These are phyloP conservation scores for Mirounga angustirostris DNA, from an alignment of 2,113 vertebrate genomes.

Conservation along the genomic window DNA sequence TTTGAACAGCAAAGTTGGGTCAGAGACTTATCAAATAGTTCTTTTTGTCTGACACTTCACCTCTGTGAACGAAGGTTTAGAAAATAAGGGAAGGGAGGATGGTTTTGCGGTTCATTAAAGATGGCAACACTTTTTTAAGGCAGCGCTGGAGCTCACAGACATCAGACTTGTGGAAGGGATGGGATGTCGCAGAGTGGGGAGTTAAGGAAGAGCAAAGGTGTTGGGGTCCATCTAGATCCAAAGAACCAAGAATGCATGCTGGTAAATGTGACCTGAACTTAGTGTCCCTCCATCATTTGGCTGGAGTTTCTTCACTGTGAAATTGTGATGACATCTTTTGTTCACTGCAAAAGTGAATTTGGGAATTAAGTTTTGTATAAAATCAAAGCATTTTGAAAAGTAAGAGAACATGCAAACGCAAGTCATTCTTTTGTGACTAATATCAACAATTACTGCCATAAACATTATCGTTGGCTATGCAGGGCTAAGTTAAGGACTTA, in stretches of 20 bases:
- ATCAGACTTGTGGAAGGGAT: neutral
- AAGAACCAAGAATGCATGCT: neutral
- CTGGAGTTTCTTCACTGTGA: neutral
- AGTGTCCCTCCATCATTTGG: neutral
- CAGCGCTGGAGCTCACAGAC: neutral
- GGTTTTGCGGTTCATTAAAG: neutral
- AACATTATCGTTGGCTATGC: neutral
- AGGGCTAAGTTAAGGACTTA: neutral
- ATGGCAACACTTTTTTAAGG: neutral
- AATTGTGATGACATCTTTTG: neutral
- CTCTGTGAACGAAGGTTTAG: neutral
- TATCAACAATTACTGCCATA: neutral
- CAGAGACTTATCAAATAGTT: neutral
- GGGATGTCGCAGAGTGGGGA: neutral
- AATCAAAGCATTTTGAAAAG: conserved; percentile 15
- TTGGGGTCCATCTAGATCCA: neutral
- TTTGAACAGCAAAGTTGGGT: neutral
- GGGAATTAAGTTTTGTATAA: neutral
- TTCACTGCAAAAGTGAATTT: neutral
- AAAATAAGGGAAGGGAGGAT: neutral
- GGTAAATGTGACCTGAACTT: neutral
- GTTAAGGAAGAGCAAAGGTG: neutral
- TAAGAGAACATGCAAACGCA: neutral
- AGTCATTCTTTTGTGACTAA: neutral
- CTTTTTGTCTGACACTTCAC: neutral